A percentile compares a stretch with the other conserved stretches of the same genome.
phyloP scores from a whole-genome alignment of 1,140 invertebrate species.

The Battus philenor region DNA sequence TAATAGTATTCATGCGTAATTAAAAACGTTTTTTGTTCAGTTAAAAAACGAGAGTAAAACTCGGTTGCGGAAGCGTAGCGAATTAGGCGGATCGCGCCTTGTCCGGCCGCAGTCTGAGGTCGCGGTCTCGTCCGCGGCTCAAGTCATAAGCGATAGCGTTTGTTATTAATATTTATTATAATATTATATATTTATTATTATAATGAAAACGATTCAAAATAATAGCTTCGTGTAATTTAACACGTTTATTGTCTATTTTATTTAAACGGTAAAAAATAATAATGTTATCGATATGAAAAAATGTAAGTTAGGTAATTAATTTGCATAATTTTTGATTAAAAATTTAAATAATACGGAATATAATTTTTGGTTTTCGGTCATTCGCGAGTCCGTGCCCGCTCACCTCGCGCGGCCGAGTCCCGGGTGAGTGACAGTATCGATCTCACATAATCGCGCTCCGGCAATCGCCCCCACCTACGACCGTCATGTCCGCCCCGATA shows the following conservation, averaged over 20 bases:
- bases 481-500: slow-evolving; percentile 65
- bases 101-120: slow-evolving; percentile 39
- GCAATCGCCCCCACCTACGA: slow-evolving; percentile 53
- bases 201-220: too few species aligned
- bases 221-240: too few species aligned
- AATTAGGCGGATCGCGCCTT: slow-evolving; percentile 52
- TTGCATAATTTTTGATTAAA: too few species aligned
- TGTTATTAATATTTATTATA: slow-evolving; percentile 1
- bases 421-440: slow-evolving; percentile 68
- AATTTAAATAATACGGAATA: too few species aligned
- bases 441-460: slow-evolving; percentile 57
- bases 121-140: slow-evolving; percentile 8
- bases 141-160: slow-evolving; percentile 28
- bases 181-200: not conserved
- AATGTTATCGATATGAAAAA: too few species aligned
- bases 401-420: slow-evolving; percentile 3
- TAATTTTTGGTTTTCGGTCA: too few species aligned
- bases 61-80: slow-evolving; percentile 39
- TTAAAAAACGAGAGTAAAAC: slow-evolving; percentile 20
- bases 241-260: too few species aligned
- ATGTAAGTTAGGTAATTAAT: too few species aligned
- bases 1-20: too few species aligned
- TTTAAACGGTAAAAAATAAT: too few species aligned
- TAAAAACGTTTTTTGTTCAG: not conserved
- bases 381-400: too few species aligned